Evolutionary conservation across 2,113 vertebrate species (phyloP).

Genomic region (Aramus guarauna): DNA sequence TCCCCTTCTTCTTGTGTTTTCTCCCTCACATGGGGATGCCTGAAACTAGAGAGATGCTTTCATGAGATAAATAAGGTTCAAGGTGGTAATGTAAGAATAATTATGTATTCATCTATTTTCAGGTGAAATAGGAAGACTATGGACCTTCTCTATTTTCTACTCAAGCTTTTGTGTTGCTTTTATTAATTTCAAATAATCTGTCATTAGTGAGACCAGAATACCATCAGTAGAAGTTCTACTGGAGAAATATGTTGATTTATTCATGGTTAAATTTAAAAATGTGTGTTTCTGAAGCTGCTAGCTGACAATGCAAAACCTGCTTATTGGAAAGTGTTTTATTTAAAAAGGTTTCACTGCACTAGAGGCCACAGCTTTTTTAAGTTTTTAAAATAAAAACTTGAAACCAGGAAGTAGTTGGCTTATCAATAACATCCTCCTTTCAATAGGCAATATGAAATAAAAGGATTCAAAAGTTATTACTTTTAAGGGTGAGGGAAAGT

Average conservation of each 20-base stretch:
- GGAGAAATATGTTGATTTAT: neutral
- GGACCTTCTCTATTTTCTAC: neutral
- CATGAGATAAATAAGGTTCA: neutral
- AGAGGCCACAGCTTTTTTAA: neutral
- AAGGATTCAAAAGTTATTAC: neutral
- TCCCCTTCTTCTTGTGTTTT: neutral
- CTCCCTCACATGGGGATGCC: neutral
- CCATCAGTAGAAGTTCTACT: neutral
- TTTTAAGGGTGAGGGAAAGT: neutral
- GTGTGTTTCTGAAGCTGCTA: neutral
- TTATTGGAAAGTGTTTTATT: neutral
- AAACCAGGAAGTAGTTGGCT: neutral
- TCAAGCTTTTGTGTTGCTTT: neutral
- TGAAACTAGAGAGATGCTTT: neutral
- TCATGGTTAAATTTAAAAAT: neutral
- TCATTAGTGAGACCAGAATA: neutral
- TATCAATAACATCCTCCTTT: neutral
- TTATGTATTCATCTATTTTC: neutral
- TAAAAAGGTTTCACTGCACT: neutral
- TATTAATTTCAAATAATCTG: neutral
- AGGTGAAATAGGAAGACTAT: neutral
- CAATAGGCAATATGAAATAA: neutral
- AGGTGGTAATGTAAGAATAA: neutral
- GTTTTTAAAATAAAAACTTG: neutral
- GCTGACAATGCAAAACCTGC: neutral